A percentile compares a stretch with the other conserved stretches of the same genome.
Conservation (phyloP, 2,888 invertebrate genomes). For the Automeris io region DNA sequence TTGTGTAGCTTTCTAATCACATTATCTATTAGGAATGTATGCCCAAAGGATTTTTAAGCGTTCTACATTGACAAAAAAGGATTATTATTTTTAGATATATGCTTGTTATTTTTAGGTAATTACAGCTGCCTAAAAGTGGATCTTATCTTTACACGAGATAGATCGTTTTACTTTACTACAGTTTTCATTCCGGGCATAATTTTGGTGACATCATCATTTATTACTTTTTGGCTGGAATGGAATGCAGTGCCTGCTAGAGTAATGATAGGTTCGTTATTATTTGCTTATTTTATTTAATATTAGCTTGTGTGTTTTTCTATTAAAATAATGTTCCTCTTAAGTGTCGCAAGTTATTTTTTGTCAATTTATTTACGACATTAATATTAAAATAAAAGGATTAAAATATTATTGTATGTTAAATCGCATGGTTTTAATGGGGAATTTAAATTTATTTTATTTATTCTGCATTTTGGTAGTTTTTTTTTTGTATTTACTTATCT, state of each 20-base stretch:
- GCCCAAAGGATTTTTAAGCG: too few species aligned
- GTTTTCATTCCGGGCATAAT: slow-evolving; percentile 98
- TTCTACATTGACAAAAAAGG: too few species aligned
- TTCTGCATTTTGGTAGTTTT: too few species aligned
- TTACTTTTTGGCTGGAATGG: slow-evolving; percentile 98
- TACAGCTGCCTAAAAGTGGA: slow-evolving; percentile 97
- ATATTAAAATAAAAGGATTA: too few species aligned
- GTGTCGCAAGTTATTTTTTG: too few species aligned
- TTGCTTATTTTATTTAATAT: slow-evolving; percentile 28
- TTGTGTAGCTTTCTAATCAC: slow-evolving; percentile 44
- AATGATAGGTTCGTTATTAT: slow-evolving; percentile 89
- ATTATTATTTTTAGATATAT: slow-evolving; percentile 57
- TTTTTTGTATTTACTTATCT: too few species aligned
- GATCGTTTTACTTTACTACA: slow-evolving; percentile 97
- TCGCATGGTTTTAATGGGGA: too few species aligned
- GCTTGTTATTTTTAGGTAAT: slow-evolving; percentile 85
- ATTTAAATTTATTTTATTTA: too few species aligned
- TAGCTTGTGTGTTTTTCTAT: neutral
- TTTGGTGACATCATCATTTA: slow-evolving; percentile 97
- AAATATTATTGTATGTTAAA: too few species aligned
- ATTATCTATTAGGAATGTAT: too few species aligned
- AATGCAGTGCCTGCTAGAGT: slow-evolving; percentile 97
- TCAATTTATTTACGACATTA: too few species aligned
- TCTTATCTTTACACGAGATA: slow-evolving; percentile 95
- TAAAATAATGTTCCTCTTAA: neutral